Base-by-base conservation (phyloP, 1,140 invertebrate species). In the Babylonia areolata region DNA sequence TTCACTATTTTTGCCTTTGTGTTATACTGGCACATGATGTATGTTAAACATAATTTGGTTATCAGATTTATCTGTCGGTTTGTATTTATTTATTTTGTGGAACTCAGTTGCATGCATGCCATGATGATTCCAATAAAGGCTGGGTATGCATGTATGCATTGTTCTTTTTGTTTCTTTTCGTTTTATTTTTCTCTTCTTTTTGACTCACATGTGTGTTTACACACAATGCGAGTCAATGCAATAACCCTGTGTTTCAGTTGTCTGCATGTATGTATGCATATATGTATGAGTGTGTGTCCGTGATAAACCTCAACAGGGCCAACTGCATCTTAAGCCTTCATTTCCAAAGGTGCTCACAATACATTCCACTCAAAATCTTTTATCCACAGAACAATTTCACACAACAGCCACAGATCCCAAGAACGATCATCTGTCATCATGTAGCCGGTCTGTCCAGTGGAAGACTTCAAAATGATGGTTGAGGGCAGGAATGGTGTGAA, bases 381-480 rank as follows among this genome's bases (percentile, higher is more conserved):
- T 17, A 51, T 51, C 17, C 46, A 9, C 46, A 51, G 46, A 51
- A 51, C 9, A 17, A 9, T 77, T 77, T 77, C 58, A 64, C 23
- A 64, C 17, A 23, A n/a, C 58, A 64, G 71, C 33, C 33, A 0
- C 33, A 73, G 31, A 33, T 35, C 35, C 6, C 33, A 33, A 73
- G 9, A n/a, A 73, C 11, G 6, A 6, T 42, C 37, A 77, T 35
- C 75, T 40, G 37, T 77, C 35, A 77, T 17, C 2, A 37, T 77
- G 3, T 40, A 77, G 3, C 17, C 9, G 28, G n/a, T 39, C 79
- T 15, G 78, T 69, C 46, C 64, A 81, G 80, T 73, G 82, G 78
- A 91, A 97, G 2, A 98, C 98, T 94, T 97, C 96, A 95, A 97
- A 99, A 92, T 97, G 97, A 95, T 99, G 98, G 95, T 99, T 99